Percentiles rank a stretch among this genome's conserved stretches.
Evolutionary conservation across 1,140 invertebrate species (phyloP).

Genomic region (Cataglyphis hispanica): DNA sequence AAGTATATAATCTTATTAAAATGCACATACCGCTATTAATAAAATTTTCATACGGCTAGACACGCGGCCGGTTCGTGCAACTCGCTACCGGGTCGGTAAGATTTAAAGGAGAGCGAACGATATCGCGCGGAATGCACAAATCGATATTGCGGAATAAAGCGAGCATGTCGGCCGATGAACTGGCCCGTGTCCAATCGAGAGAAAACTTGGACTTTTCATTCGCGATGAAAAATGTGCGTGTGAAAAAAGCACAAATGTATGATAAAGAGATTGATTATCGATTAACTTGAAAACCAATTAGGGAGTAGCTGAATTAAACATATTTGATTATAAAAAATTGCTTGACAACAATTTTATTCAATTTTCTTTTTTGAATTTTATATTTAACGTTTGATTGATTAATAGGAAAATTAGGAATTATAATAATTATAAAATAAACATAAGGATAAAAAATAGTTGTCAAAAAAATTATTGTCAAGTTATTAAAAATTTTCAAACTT

Average conservation of each 20-base stretch:
- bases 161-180: constrained; percentile 50
- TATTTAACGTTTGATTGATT: no score
- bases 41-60: constrained; percentile 40
- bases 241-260: background rate
- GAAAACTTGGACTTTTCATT: background rate
- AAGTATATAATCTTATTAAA: constrained; percentile 30
- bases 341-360: no score
- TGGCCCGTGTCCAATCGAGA: background rate
- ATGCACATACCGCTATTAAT: constrained; percentile 35
- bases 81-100: constrained; percentile 21
- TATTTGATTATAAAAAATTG: no score
- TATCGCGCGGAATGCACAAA: constrained; percentile 31
- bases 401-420: no score
- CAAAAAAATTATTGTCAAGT: no score
- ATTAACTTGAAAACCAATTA: no score
- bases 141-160: constrained; percentile 23
- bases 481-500: no score
- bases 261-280: background rate
- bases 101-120: constrained; percentile 52
- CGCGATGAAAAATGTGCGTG: background rate
- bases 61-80: constrained; percentile 46
- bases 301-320: no score
- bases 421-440: no score
- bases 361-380: no score
- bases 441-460: no score